Conservation (phyloP, 2,888 invertebrate genomes). For the Pyrocoelia pectoralis region DNA sequence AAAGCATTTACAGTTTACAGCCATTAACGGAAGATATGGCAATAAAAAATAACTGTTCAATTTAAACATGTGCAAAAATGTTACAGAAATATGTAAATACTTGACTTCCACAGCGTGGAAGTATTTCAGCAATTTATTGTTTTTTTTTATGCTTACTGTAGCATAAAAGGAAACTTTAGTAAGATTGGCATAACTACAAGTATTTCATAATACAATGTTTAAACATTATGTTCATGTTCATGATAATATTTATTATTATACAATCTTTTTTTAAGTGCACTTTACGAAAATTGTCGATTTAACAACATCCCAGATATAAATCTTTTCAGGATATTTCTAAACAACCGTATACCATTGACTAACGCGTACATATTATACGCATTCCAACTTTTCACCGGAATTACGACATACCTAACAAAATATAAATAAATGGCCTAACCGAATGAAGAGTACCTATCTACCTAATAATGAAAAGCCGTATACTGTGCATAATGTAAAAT, state of each 20-base stretch:
- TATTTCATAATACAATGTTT: not conserved
- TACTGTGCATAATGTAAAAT: no score
- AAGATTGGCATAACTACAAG: not conserved
- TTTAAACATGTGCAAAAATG: not conserved
- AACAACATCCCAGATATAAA: no score
- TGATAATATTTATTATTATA: not conserved
- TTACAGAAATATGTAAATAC: not conserved
- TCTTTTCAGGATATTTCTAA: no score
- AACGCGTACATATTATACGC: no score
- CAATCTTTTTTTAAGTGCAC: not conserved
- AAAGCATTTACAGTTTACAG: no score
- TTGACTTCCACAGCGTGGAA: not conserved
- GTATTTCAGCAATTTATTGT: conserved; percentile 2
- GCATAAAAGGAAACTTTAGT: conserved; percentile 2
- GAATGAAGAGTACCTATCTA: no score
- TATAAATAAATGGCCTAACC: no score
- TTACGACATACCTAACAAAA: no score
- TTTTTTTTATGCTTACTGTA: not conserved
- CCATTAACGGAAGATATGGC: no score
- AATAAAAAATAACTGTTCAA: not conserved
- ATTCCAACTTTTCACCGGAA: no score
- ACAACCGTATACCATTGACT: no score
- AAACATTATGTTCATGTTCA: not conserved
- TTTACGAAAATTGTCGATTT: not conserved
- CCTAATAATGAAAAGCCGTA: no score